Conservation (phyloP, 2,888 invertebrate genomes). For the Eupeodes luniger region DNA sequence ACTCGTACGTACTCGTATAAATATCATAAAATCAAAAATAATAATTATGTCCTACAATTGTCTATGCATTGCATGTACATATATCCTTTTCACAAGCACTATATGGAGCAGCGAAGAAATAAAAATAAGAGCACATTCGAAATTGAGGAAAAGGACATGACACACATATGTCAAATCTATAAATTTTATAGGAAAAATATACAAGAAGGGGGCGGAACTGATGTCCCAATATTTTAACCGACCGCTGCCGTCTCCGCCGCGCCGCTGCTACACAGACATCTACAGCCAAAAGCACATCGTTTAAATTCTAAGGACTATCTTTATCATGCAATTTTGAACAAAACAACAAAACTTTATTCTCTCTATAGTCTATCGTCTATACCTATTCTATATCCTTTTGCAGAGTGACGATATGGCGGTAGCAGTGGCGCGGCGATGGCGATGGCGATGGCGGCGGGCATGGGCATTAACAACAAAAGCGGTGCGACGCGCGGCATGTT, state of each 20-base stretch:
- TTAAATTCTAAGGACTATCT: constrained; percentile 71
- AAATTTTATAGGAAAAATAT: constrained; percentile 62
- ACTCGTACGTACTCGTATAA: no score
- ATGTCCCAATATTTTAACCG: constrained; percentile 59
- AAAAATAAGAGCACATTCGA: constrained; percentile 53
- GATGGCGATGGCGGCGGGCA: no score
- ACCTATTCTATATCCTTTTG: no score
- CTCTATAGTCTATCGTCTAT: constrained; percentile 32
- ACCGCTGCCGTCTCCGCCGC: neutral
- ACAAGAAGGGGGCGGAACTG: constrained; percentile 45
- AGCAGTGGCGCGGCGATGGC: neutral
- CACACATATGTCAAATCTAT: constrained; percentile 75
- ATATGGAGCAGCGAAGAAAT: constrained; percentile 51
- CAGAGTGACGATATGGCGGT: no score
- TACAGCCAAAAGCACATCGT: constrained; percentile 68
- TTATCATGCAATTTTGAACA: constrained; percentile 74
- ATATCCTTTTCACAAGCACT: neutral
- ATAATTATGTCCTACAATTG: neutral
- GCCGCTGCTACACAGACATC: neutral
- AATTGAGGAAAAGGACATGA: constrained; percentile 70
- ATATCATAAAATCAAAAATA: neutral
- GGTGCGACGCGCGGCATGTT: constrained; percentile 32
- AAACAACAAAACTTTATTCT: constrained; percentile 58
- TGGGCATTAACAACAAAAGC: neutral
- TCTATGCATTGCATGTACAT: no score